A percentile compares a stretch with the other conserved stretches of the same genome.
Conservation (phyloP, 1,140 invertebrate species). For the Melipona quadrifasciata region DNA sequence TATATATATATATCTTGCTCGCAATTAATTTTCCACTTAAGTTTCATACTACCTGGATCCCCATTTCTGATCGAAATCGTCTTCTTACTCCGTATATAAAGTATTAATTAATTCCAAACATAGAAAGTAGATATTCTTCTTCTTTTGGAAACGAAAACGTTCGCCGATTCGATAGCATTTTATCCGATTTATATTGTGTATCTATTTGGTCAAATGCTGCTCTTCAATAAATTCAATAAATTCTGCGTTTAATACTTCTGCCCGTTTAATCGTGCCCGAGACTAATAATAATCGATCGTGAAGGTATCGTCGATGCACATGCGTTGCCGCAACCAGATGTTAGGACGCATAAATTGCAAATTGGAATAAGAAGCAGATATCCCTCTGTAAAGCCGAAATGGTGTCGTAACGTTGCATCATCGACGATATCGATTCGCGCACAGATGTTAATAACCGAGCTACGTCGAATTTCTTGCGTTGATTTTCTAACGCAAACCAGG, state of each 20-base stretch:
- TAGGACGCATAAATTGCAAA: conserved; percentile 34
- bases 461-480: conserved; percentile 2
- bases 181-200: neutral
- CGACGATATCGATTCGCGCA: conserved; percentile 22
- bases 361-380: conserved; percentile 18
- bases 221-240: neutral
- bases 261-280: neutral
- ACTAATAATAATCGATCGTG: neutral
- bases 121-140: neutral
- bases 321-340: conserved; percentile 1
- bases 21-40: too few relatives aligned
- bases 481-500: neutral
- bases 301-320: neutral
- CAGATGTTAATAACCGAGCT: conserved; percentile 54
- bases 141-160: neutral
- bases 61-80: too few relatives aligned
- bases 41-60: too few relatives aligned
- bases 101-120: too few relatives aligned
- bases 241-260: neutral
- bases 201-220: neutral
- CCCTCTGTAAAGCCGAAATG: neutral
- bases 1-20: too few relatives aligned
- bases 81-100: too few relatives aligned
- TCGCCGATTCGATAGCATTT: too few relatives aligned
- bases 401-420: conserved; percentile 33